Evolutionary conservation across 2,888 invertebrate species (phyloP).

Genomic region (Brenthis ino): DNA sequence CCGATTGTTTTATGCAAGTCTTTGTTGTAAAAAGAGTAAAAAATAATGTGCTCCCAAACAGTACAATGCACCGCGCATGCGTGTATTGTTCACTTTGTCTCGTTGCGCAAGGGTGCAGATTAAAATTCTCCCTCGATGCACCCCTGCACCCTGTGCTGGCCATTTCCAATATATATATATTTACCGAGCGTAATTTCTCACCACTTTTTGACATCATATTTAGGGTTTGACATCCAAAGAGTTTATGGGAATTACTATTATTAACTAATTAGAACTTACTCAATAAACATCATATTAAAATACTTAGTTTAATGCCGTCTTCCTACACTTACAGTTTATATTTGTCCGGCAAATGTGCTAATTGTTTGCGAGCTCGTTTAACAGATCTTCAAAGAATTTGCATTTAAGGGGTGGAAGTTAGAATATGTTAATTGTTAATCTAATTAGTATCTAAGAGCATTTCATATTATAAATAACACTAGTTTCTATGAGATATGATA

Average conservation of each 20-base stretch:
- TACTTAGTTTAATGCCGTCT: too few species aligned
- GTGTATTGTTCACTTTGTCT: constrained; percentile 56
- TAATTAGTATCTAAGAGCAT: too few species aligned
- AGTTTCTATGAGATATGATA: too few species aligned
- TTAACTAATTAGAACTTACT: background rate
- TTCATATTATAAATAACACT: too few species aligned
- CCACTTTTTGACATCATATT: constrained; percentile 24
- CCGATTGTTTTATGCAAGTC: constrained; percentile 63
- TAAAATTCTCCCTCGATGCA: constrained; percentile 55
- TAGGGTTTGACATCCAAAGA: background rate
- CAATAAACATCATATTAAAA: too few species aligned
- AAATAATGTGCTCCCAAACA: constrained; percentile 53
- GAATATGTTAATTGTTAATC: too few species aligned
- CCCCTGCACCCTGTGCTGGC: constrained; percentile 44
- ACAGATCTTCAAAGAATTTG: too few species aligned
- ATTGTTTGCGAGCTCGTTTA: too few species aligned
- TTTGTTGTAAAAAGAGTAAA: constrained; percentile 54
- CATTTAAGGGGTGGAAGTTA: too few species aligned
- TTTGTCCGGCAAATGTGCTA: too few species aligned
- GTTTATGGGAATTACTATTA: background rate
- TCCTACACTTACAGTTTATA: too few species aligned
- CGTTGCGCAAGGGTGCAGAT: constrained; percentile 49
- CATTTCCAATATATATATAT: constrained; percentile 38
- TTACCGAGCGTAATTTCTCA: constrained; percentile 54
- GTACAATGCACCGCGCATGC: constrained; percentile 61